Percentiles rank a stretch among this genome's conserved stretches.
phyloP scores from a whole-genome alignment of 2,797 vertebrate genomes.

The Semaprochilodus insignis region DNA sequence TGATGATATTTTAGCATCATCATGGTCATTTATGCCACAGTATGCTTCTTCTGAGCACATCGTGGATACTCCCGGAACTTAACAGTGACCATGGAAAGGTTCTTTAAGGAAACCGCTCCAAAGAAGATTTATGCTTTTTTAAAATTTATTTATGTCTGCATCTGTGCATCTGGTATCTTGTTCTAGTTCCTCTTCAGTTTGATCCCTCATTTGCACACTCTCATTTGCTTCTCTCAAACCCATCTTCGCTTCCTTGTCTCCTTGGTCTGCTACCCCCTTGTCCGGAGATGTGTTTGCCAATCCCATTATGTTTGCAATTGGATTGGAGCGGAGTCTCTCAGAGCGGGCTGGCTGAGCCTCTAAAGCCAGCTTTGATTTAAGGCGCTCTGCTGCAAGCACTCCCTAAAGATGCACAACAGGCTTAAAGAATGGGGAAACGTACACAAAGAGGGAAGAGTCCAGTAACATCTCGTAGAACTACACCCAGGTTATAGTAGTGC shows the following conservation, averaged over 20 bases:
- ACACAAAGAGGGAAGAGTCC: slow-evolving; percentile 22
- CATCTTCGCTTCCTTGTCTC: slow-evolving; percentile 26
- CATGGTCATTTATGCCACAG: no score
- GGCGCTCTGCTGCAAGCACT: slow-evolving; percentile 70
- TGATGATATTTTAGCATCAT: no score
- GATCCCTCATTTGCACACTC: not conserved
- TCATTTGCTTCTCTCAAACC: slow-evolving; percentile 49
- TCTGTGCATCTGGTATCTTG: not conserved
- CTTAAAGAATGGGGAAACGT: slow-evolving; percentile 42
- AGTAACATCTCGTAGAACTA: not conserved
- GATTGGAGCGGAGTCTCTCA: slow-evolving; percentile 78
- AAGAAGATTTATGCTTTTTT: no score
- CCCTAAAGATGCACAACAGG: slow-evolving; percentile 67
- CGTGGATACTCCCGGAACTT: no score
- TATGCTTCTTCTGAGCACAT: no score
- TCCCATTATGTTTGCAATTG: slow-evolving; percentile 81
- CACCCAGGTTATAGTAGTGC: not conserved
- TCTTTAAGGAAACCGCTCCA: no score
- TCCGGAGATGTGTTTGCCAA: slow-evolving; percentile 71
- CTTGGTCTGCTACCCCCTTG: slow-evolving; percentile 30
- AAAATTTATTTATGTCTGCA: not conserved
- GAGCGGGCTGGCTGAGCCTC: slow-evolving; percentile 79
- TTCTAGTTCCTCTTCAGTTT: not conserved
- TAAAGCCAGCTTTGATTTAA: slow-evolving; percentile 82
- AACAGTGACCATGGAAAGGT: no score